Conservation (phyloP, 2,797 vertebrate genomes). For the Danio albolineatus region DNA sequence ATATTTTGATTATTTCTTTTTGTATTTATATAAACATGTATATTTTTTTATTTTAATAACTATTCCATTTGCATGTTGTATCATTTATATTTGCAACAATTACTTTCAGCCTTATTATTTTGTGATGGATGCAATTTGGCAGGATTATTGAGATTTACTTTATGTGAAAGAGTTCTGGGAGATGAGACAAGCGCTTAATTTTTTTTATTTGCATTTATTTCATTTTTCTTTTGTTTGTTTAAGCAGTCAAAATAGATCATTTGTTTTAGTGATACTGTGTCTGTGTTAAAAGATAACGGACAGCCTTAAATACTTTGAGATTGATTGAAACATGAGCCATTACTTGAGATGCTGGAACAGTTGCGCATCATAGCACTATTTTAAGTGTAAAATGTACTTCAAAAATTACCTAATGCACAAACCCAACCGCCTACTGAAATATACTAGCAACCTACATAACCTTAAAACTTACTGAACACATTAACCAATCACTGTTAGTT, state of each 20-base stretch:
- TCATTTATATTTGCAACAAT: too few relatives aligned
- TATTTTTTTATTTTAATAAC: too few relatives aligned
- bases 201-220: too few relatives aligned
- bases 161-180: background rate
- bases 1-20: too few relatives aligned
- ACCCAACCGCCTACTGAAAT: too few relatives aligned
- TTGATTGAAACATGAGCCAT: constrained; percentile 4
- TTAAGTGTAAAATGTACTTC: background rate
- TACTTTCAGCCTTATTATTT: background rate
- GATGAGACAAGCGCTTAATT: too few relatives aligned
- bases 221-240: background rate
- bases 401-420: background rate
- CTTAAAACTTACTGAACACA: background rate
- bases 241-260: background rate
- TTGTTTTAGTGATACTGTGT: background rate
- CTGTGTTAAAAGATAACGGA: background rate
- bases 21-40: too few relatives aligned
- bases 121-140: background rate
- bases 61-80: too few relatives aligned
- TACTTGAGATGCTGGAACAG: background rate
- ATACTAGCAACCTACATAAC: background rate
- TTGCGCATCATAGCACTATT: background rate
- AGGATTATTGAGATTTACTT: background rate
- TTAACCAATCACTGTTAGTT: constrained; percentile 21
- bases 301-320: background rate